Conservation (phyloP, 2,797 vertebrate species). For the Oreochromis grahami region DNA sequence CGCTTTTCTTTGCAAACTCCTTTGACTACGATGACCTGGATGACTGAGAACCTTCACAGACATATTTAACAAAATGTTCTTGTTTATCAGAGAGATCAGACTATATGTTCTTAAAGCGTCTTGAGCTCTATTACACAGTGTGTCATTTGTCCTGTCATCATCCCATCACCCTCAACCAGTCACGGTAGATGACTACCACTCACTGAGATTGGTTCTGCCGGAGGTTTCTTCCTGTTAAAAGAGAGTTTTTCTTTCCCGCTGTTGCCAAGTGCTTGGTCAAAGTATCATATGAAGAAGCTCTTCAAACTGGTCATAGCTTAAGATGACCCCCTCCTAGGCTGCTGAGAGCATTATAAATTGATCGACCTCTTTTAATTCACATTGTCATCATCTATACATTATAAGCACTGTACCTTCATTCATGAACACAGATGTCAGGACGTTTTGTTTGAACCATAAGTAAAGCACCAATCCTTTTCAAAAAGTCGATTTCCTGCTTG, state of each 20-base stretch:
- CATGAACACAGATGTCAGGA: background rate
- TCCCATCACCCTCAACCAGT: background rate
- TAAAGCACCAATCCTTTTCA: background rate
- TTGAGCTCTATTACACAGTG: background rate
- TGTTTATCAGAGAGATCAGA: background rate
- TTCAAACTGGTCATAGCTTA: background rate
- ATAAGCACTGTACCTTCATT: background rate
- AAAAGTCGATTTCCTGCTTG: background rate
- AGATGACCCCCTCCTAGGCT: background rate
- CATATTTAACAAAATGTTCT: background rate
- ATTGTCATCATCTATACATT: background rate
- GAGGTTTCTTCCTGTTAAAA: background rate
- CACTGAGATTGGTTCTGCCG: background rate
- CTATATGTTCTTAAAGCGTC: rapidly evolving
- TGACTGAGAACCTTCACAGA: no score
- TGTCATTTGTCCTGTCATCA: background rate
- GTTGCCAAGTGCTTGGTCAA: background rate
- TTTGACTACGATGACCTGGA: no score
- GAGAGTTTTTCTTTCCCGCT: background rate
- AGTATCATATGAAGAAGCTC: background rate
- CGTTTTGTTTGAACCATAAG: background rate
- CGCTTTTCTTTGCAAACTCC: no score
- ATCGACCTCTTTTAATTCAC: background rate
- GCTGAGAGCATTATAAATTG: background rate
- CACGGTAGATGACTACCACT: background rate